Evolutionary conservation across 2,113 vertebrate species (phyloP), one percentile per base, ranked within the genome.

Genomic region (zebrafish (Danio rerio)): DNA sequence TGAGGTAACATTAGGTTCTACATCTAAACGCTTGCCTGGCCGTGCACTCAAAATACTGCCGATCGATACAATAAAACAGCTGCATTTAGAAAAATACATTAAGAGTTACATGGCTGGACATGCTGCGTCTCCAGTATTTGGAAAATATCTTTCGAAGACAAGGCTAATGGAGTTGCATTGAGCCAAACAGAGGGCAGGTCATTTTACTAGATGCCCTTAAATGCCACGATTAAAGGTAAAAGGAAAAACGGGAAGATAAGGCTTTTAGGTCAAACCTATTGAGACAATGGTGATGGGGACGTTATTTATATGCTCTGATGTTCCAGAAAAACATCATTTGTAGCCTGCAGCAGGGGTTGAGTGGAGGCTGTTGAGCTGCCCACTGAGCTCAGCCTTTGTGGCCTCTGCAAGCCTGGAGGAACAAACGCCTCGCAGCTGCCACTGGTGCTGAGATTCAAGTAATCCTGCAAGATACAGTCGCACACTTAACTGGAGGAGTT

Each of bases 281-380:
- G 47, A 31, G 59, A 31, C 15, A 31, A 73, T 40, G 7, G 7
- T 45, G 20, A 65, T 45, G 31, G 31, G 31, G 31, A 31, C 31
- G 31, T 18, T 18, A 7, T 20, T 76, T 50, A 77, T 52, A 77
- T 4, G 45, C 59, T 73, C 20, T 88, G 86, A 7, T 88, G 87
- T 71, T 98, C 95, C 94, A 90, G 83, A 84, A 95, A 94, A 72
- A 92, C 93, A 0, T 97, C 96, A 18, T 95, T 92, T 0, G 94
- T 93, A 63, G 92, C 94, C 20, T 96, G 95, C 84, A 99, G 94
- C 42, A 98, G 94, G 50, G 93, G 93, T 88, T 98, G 97, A 5
- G 94, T 98, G 1, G 96, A 96, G 0, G 96, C 97, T 0, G 96
- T 95, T 1, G 95, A 98, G 95, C 98, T 99, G 84, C 96, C 96